Conservation (phyloP, 2,113 vertebrate species). For the Ramphastos sulfuratus region DNA sequence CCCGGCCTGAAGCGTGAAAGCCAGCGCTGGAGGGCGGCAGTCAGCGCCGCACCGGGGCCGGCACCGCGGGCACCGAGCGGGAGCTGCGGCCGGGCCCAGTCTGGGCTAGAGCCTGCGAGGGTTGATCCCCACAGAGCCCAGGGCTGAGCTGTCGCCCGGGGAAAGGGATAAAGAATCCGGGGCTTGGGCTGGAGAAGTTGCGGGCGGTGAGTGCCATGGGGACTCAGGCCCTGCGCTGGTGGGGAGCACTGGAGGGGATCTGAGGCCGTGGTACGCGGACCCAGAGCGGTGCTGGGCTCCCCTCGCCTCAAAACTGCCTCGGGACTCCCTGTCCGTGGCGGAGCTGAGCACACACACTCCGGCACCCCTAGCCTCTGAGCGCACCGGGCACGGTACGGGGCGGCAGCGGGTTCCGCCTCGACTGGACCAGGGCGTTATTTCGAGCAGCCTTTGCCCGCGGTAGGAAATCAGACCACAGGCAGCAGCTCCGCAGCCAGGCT, state of each 20-base stretch:
- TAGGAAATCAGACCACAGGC: background rate
- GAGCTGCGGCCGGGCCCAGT: background rate
- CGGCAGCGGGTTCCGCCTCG: background rate
- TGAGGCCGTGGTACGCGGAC: no score
- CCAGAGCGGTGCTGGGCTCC: background rate
- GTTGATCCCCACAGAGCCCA: background rate
- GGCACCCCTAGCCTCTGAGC: background rate
- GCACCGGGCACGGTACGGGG: background rate
- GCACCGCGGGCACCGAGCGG: rapidly evolving
- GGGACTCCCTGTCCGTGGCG: background rate
- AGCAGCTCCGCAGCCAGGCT: background rate
- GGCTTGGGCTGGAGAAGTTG: background rate
- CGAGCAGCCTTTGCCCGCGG: background rate
- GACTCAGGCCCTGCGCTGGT: background rate
- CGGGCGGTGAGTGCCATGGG: rapidly evolving
- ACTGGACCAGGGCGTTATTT: background rate
- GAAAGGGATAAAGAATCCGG: background rate
- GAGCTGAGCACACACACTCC: background rate
- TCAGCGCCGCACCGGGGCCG: background rate
- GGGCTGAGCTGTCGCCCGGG: background rate
- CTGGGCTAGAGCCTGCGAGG: background rate
- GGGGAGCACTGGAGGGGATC: background rate
- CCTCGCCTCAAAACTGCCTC: background rate
- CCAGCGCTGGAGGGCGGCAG: background rate
- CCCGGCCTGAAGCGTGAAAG: background rate